Base-by-base conservation (phyloP, 2,797 vertebrate species). In the Tachyglossus aculeatus region DNA sequence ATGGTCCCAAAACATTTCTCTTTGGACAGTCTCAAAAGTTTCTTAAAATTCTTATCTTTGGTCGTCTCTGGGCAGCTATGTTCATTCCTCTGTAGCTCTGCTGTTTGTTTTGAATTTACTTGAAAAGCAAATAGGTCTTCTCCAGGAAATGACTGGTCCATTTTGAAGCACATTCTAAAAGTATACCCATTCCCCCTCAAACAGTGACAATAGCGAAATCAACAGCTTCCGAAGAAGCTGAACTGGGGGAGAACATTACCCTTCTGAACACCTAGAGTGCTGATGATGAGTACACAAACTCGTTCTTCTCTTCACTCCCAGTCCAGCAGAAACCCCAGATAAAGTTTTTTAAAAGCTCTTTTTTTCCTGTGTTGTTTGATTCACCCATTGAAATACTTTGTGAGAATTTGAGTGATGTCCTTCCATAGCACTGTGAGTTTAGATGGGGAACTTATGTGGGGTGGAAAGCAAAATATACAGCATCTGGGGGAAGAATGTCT, bases 401-500 rank as follows among this genome's bases (percentile, higher is more conserved):
- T 68, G 70, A 84, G 68, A 84, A 74, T 64, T 54, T 73, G 50
- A n/a, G 13, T 83, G 75, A 75, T 54, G 60, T 68, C 47, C 71
- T 33, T 52, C 60, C 16, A 29, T 48, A 39, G 59, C 54, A 72
- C 67, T 48, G 78, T 83, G 59, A 66, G 39, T 80, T 34, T 45
- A 74, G 52, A 53, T 58, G 5, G 21, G 74, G 19, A 78, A 56
- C 82, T 78, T 81, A 43, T 62, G 37, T 37, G 70, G 54, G 18
- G 19, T 67, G 41, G 32, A 86, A 87, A 88, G 67, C 19, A 82
- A 90, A 89, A 88, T 83, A 82, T 41, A 81, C 39, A 84, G 54
- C 60, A 73, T 83, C 59, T 81, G 21, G 51, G n/a, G 82, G 54
- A 85, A 85, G 63, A 85, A 78, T 44, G 15, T 48, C 8, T 29